Conservation (phyloP, 2,797 vertebrate genomes). For the Pseudocheirus occidentalis region DNA sequence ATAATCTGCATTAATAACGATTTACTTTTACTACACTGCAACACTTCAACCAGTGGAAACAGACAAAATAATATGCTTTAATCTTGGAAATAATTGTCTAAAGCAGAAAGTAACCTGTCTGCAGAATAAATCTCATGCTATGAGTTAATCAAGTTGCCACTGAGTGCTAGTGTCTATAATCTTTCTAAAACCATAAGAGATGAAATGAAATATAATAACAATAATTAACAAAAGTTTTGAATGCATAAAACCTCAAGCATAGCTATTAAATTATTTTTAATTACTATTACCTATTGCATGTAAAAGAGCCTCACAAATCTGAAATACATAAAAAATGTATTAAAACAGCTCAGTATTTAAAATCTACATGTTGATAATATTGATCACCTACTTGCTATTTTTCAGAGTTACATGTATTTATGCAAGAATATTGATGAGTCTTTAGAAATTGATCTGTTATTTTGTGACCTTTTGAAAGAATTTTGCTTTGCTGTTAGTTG, state of each 20-base stretch:
- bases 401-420: no score
- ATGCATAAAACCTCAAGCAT: not conserved
- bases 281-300: not conserved
- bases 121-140: not conserved
- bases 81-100: not conserved
- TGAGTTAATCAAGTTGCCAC: not conserved
- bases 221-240: not conserved
- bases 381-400: not conserved
- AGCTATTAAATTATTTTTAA: not conserved
- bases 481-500: not conserved
- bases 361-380: not conserved
- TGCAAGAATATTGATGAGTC: not conserved
- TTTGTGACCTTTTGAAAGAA: not conserved
- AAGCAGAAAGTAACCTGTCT: not conserved
- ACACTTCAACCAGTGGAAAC: not conserved
- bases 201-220: not conserved
- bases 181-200: not conserved
- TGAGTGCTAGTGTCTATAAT: no score
- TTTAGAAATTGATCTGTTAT: not conserved
- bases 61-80: not conserved
- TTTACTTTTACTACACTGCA: not conserved
- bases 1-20: not conserved
- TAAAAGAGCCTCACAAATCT: no score
- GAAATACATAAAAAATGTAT: accelerated
- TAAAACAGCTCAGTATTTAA: accelerated